phyloP scores from a whole-genome alignment of 2,797 vertebrate genomes.

The Pangasius sanitwongsei region DNA sequence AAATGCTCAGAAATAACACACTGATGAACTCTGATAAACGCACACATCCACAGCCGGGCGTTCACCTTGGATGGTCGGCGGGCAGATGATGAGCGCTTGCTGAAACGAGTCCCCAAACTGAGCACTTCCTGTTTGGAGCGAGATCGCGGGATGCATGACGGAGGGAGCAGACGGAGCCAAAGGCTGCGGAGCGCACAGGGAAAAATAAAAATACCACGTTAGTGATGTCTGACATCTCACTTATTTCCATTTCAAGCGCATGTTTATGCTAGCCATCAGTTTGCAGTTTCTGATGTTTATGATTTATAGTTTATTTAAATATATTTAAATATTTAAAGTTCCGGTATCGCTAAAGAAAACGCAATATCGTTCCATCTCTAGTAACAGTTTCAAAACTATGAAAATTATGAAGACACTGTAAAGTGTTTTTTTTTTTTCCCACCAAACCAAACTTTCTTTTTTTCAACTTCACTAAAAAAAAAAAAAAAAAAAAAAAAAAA shows the following conservation, averaged over 20 bases:
- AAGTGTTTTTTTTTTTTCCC: neutral
- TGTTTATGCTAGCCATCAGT: neutral
- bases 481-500: neutral
- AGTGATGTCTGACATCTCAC: neutral
- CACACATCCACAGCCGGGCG: too few relatives aligned
- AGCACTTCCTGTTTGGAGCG: conserved; percentile 88
- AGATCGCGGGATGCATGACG: conserved; percentile 91
- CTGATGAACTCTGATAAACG: neutral
- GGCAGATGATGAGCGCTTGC: conserved; percentile 94
- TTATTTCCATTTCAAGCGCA: neutral
- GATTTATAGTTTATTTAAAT: too few relatives aligned
- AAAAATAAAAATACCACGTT: neutral
- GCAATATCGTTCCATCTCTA: neutral
- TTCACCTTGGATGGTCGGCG: conserved; percentile 92
- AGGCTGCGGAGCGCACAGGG: conserved; percentile 71
- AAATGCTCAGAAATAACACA: neutral
- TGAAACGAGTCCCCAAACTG: conserved; percentile 97
- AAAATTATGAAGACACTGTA: neutral
- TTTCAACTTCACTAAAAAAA: neutral
- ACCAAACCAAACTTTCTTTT: neutral
- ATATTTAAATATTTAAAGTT: too few relatives aligned
- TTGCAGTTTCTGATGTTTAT: neutral
- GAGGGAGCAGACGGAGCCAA: conserved; percentile 87
- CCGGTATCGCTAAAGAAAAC: neutral
- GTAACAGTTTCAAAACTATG: neutral